Conservation (phyloP, 2,888 invertebrate species). For the Dryobota labecula region DNA sequence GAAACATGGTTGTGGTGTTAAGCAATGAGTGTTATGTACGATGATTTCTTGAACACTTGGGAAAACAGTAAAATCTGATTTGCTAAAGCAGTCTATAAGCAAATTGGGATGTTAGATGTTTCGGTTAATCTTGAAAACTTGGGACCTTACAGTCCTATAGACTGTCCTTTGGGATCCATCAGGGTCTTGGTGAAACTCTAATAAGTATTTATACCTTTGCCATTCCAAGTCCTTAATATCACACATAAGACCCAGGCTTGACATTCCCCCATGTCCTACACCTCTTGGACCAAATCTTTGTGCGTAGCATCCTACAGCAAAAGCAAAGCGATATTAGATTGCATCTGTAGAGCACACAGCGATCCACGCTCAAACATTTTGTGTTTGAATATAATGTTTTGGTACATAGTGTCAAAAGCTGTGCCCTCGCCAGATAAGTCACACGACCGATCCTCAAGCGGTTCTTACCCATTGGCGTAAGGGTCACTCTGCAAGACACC, state of each 20-base stretch:
- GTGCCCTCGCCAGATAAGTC: conserved; percentile 85
- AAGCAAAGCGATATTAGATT: conserved; percentile 86
- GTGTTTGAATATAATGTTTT: conserved; percentile 29
- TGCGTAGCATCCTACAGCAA: conserved; percentile 97
- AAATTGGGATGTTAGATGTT: conserved; percentile 73
- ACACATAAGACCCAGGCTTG: conserved; percentile 95
- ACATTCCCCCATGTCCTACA: conserved; percentile 97
- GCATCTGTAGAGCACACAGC: conserved; percentile 83
- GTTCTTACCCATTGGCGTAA: conserved; percentile 94
- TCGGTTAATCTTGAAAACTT: conserved; percentile 71
- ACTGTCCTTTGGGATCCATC: conserved; percentile 67
- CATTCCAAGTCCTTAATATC: conserved; percentile 94
- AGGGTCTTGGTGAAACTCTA: conserved; percentile 70
- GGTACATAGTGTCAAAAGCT: conserved; percentile 70
- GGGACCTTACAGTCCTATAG: conserved; percentile 73
- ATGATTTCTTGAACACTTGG: conserved; percentile 40
- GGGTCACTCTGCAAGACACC: conserved; percentile 97
- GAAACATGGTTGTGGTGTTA: conserved; percentile 53
- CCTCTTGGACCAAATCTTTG: conserved; percentile 98
- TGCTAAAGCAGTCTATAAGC: conserved; percentile 83
- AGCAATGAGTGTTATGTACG: conserved; percentile 62
- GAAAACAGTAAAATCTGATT: conserved; percentile 67
- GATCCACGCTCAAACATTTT: conserved; percentile 58
- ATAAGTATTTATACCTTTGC: conserved; percentile 91
- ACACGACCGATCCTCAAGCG: conserved; percentile 77